phyloP scores from a whole-genome alignment of 2,113 vertebrate species.

The Quiscalus mexicanus region DNA sequence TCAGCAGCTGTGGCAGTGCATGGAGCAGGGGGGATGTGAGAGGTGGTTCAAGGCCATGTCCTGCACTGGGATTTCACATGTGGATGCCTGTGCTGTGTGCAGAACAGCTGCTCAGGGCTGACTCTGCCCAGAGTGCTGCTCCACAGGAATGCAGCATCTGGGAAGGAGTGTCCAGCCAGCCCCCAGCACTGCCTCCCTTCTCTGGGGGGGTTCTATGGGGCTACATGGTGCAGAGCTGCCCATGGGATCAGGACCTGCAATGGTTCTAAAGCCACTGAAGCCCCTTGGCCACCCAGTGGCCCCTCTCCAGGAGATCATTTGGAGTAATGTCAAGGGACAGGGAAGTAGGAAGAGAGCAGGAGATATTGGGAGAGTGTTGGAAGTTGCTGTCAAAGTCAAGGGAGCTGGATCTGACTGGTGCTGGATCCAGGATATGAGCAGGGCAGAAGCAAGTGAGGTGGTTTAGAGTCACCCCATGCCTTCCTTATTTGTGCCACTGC shows the following conservation, averaged over 20 bases:
- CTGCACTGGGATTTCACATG: rapidly evolving
- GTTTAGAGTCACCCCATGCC: not conserved
- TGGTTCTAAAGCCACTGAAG: not conserved
- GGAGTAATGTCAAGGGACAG: not conserved
- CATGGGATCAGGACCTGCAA: not conserved
- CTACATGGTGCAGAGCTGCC: not conserved
- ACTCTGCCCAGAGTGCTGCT: not conserved
- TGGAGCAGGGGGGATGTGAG: not conserved
- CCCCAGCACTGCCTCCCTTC: not conserved
- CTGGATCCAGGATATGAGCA: not conserved
- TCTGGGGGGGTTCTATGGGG: not conserved
- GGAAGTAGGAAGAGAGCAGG: not conserved
- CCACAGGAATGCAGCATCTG: not conserved
- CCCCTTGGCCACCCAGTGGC: not conserved
- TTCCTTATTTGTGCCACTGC: not conserved
- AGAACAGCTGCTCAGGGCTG: not conserved
- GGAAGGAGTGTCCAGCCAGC: not conserved
- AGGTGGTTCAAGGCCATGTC: not conserved
- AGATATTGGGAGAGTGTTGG: not conserved
- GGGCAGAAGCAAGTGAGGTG: not conserved
- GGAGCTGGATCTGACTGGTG: not conserved
- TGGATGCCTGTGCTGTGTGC: not conserved
- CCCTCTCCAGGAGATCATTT: not conserved
- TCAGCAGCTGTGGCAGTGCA: not conserved
- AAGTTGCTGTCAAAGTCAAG: not conserved